phyloP scores from a whole-genome alignment of 2,113 vertebrate genomes.

The Ammodytes marinus region DNA sequence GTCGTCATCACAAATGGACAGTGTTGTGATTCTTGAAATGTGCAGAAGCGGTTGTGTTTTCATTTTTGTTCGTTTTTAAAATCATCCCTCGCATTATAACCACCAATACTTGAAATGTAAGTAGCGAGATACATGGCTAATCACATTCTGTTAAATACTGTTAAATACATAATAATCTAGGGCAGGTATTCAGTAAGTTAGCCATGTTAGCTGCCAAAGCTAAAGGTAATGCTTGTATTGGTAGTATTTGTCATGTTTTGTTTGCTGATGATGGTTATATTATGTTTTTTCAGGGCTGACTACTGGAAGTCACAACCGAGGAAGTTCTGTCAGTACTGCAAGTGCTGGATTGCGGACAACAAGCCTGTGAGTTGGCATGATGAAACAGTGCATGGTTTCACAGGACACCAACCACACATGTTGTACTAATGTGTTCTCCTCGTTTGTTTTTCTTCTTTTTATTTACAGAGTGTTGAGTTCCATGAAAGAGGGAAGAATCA shows the following conservation, averaged over 20 bases:
- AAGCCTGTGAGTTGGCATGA: conserved; percentile 89
- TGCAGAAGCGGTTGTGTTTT: neutral
- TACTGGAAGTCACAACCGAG: conserved; percentile 99
- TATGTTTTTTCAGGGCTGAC: conserved; percentile 90
- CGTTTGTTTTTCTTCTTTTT: conserved; percentile 12
- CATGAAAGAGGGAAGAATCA: conserved; percentile 99
- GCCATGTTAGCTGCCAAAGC: neutral
- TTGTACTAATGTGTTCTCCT: neutral
- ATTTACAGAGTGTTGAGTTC: conserved; percentile 92
- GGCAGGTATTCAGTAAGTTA: neutral
- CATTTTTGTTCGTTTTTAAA: neutral
- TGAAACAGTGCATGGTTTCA: neutral
- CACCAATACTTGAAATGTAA: conserved; percentile 56
- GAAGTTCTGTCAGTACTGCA: conserved; percentile 99
- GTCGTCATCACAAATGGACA: conserved; percentile 64
- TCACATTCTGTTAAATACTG: accelerated
- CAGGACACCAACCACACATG: neutral
- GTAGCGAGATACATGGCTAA: neutral
- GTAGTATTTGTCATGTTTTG: neutral
- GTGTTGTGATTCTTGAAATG: conserved; percentile 65
- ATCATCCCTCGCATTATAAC: neutral
- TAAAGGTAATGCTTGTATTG: neutral
- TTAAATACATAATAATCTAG: neutral
- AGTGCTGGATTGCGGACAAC: conserved; percentile 99
- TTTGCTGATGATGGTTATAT: neutral